Base-by-base conservation (phyloP, 2,113 vertebrate species). In the Ia io region DNA sequence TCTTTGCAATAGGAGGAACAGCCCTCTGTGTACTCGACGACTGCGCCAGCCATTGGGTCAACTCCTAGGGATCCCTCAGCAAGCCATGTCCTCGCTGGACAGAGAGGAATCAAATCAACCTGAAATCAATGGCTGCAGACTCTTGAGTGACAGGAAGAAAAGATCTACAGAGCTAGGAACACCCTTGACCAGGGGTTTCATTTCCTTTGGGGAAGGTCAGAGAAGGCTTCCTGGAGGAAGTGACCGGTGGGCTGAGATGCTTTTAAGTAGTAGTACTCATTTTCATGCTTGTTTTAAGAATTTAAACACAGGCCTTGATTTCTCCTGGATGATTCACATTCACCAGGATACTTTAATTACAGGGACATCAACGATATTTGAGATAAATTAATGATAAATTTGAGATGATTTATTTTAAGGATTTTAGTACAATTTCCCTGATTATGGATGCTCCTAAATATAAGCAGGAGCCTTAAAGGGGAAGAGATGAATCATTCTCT, bases 371-470 rank as follows among this genome's bases (percentile, higher is more conserved):
- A n/a, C 87, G 56, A 49, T 22, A 67, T 42, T 73, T 61, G 59
- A 61, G 59, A 61, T 61, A 28, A 61, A 61, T 61, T 61, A 61
- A 61, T 0, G 25, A 61, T 61, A 61, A 91, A 76, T 79, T 94
- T 79, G 56, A 25, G 70, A 65, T 94, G 93, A 85, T 91, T 94
- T 91, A 82, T 71, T 90, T 95, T 77, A 89, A 88, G 65, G 32
- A 59, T 83, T 85, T 92, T 73, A 56, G 69, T 76, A 49, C 91
- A 80, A 61, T 80, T 84, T 44, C 42, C 71, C 13, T 53, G 40
- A 65, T 93, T n/a, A 47, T 32, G 35, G 56, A 51, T 91, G 69
- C 6, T 22, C 20, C 30, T 44, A 56, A 40, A 47, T 11, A 79
- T 6, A 83, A 90, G 56, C 32, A 69, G 13, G 35, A n/a, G 18